These are phyloP conservation scores for Nestor notabilis DNA, from an alignment of 2,113 vertebrate species.

Conservation along the genomic window DNA sequence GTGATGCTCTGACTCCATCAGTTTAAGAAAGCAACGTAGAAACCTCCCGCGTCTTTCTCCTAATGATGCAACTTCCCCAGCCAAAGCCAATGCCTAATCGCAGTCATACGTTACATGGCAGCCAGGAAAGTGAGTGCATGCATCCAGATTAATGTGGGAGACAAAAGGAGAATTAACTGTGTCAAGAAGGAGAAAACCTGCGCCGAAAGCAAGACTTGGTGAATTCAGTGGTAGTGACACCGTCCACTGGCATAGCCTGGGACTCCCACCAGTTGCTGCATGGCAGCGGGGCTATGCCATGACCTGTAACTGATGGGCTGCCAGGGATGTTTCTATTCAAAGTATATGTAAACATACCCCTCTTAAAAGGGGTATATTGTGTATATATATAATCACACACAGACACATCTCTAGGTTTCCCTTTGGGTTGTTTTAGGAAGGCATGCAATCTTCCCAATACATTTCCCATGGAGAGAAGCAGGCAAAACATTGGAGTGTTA, in stretches of 20 bases:
- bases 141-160: background rate
- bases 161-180: background rate
- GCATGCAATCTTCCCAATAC: background rate
- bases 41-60: background rate
- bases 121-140: background rate
- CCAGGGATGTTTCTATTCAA: background rate
- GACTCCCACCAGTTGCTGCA: background rate
- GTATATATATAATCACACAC: background rate
- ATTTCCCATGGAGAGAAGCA: background rate
- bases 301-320: background rate
- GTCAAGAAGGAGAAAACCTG: background rate
- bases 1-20: background rate
- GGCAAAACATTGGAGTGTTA: background rate
- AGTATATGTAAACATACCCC: background rate
- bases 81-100: background rate
- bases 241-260: rapidly evolving
- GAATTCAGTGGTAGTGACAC: background rate
- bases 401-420: background rate
- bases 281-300: rapidly evolving
- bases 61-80: background rate
- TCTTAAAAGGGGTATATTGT: background rate
- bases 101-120: rapidly evolving
- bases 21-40: background rate
- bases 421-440: background rate
- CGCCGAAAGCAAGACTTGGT: background rate